Percentiles rank a stretch among this genome's conserved stretches.
Evolutionary conservation across 2,888 invertebrate genomes (phyloP).

Genomic region (Chirona hameri): DNA sequence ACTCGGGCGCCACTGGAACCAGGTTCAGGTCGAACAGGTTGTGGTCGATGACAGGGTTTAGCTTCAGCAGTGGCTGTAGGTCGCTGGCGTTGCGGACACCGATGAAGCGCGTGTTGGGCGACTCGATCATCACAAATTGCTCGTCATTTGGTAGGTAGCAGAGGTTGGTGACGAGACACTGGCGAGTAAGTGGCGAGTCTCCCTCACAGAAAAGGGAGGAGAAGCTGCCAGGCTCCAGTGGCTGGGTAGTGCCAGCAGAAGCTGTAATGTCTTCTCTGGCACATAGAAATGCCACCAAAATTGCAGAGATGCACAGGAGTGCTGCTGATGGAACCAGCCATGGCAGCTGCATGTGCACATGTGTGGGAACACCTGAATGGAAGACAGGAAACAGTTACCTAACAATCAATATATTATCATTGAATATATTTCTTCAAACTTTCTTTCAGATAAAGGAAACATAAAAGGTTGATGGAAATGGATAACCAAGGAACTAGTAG

Average conservation of each 20-base stretch:
- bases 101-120: not conserved
- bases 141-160: not conserved
- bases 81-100: not conserved
- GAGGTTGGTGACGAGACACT: not conserved
- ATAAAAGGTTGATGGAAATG: too few relatives aligned
- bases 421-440: too few relatives aligned
- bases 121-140: not conserved
- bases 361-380: too few relatives aligned
- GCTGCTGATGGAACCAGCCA: too few relatives aligned
- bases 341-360: too few relatives aligned
- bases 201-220: not conserved
- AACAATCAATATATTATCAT: too few relatives aligned
- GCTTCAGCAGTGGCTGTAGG: not conserved
- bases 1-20: not conserved
- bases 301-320: too few relatives aligned
- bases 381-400: too few relatives aligned
- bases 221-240: not conserved
- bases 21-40: constrained; percentile 7
- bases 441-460: too few relatives aligned
- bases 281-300: too few relatives aligned
- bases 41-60: not conserved
- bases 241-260: not conserved
- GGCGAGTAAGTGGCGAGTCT: not conserved
- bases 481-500: too few relatives aligned
- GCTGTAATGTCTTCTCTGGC: not conserved